Evolutionary conservation across 1,140 invertebrate genomes (phyloP), one percentile per base, ranked within the genome.

Genomic region (Daktulosphaira vitifoliae): DNA sequence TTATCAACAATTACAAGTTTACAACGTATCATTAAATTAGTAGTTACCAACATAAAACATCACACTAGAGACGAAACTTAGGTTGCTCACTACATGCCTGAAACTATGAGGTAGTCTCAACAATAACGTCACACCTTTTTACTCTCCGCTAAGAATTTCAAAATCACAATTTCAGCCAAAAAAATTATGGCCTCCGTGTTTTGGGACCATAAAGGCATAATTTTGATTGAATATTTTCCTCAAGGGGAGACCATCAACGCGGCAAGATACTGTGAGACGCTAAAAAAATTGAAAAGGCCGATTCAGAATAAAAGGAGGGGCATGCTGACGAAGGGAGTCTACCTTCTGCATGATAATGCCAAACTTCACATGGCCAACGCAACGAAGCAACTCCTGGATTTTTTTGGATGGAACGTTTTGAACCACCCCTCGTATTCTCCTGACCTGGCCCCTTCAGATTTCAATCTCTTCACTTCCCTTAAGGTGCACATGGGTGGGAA

Each of bases 281-380:
- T 68, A 11, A 46, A 65, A 37, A 68, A 65, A 25, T 44, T 68
- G 15, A 15, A 52, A 16, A 23, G 38, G 4, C 64, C 67, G 2
- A 70, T 71, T 22, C 50, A 69, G 48, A 70, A 71, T 66, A 69
- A 68, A 64, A 42, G 68, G 22, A 26, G 49, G n/a, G 66, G 68
- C 54, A 48, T 69, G 48, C 69, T 71, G 53, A 66, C 53, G 8
- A 22, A 50, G 15, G 46, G 65, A 52, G 38, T 70, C 38, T 48
- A 59, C 25, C 51, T 71, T 13, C 65, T 68, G 29, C 72, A 72
- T 38, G 75, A 75, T 68, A 75, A 75, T 53, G 74, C 71, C 13
- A 56, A 68, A 53, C 71, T 70, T 9, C 71, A 75, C 65, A 54
- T 68, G 22, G 68, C 62, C 50, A 20, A 42, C 51, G 13, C 49